Percentiles rank a stretch among this genome's conserved stretches.
These are phyloP conservation scores for Sarcoramphus papa DNA, from an alignment of 2,797 vertebrate species.

Conservation along the genomic window DNA sequence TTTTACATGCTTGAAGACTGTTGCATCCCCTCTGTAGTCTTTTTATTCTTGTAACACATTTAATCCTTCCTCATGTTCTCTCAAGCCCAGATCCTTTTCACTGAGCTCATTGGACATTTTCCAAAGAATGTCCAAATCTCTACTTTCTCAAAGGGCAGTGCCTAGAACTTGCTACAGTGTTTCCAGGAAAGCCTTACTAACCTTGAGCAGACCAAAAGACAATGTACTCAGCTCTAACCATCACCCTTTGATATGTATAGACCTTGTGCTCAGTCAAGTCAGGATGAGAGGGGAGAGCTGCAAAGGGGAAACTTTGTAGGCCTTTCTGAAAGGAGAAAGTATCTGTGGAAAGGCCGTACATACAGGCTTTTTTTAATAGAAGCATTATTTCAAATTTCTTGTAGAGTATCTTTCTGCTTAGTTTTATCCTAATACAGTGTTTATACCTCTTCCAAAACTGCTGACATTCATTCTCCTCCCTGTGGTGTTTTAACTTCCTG, in stretches of 20 bases:
- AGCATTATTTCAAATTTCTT: background rate
- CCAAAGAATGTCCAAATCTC: background rate
- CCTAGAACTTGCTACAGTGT: background rate
- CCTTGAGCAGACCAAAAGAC: background rate
- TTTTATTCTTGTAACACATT: background rate
- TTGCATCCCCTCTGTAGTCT: background rate
- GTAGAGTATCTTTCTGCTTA: background rate
- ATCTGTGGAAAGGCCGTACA: background rate
- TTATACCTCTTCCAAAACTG: background rate
- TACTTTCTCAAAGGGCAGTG: background rate
- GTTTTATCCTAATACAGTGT: background rate
- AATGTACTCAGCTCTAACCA: background rate
- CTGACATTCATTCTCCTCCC: background rate
- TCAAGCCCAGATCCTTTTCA: background rate
- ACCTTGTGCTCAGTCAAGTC: no score
- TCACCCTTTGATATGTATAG: rapidly evolving
- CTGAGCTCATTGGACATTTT: background rate
- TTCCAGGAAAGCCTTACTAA: background rate
- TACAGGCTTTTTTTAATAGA: rapidly evolving
- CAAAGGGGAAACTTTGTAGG: background rate
- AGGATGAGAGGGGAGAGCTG: background rate
- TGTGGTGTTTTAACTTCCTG: background rate
- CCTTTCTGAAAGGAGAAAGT: background rate
- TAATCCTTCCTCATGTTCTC: background rate
- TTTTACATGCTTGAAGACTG: background rate